Conservation (phyloP, 2,113 vertebrate genomes). For the Hippocampus barbouri region DNA sequence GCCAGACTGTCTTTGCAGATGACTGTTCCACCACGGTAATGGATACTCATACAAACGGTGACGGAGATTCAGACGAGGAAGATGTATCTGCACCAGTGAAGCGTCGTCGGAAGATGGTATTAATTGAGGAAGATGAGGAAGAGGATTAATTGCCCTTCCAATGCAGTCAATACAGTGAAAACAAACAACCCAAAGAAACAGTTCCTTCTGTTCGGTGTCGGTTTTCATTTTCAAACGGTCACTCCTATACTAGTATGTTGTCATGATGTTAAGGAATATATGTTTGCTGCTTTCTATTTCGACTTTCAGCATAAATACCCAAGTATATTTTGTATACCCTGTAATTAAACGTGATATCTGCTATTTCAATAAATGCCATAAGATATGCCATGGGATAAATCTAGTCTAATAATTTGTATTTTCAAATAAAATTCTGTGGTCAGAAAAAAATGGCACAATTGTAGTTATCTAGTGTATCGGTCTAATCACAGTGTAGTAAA, state of each 20-base stretch:
- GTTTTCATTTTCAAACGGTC: too few species aligned
- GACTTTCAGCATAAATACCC: too few species aligned
- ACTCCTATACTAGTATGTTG: too few species aligned
- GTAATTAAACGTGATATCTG: too few species aligned
- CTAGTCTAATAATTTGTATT: neutral
- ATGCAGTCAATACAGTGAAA: neutral
- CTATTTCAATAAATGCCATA: too few species aligned
- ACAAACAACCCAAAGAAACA: conserved; percentile 10
- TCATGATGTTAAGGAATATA: too few species aligned
- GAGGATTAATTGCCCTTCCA: conserved; percentile 44
- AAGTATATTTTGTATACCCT: too few species aligned
- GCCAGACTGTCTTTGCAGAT: conserved; percentile 26
- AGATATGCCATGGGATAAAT: neutral
- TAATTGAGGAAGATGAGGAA: conserved; percentile 76
- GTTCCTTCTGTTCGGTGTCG: neutral
- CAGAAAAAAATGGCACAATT: neutral
- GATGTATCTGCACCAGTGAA: conserved; percentile 63
- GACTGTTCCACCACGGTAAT: conserved; percentile 4
- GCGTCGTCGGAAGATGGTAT: conserved; percentile 73
- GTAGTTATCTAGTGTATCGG: neutral
- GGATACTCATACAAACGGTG: conserved; percentile 22
- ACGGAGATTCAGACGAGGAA: conserved; percentile 62
- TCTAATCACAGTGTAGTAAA: neutral
- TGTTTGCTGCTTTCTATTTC: too few species aligned
- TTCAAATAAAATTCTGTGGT: neutral